Base-by-base conservation (phyloP, 2,888 invertebrate species). In the Esperia sulphurella region DNA sequence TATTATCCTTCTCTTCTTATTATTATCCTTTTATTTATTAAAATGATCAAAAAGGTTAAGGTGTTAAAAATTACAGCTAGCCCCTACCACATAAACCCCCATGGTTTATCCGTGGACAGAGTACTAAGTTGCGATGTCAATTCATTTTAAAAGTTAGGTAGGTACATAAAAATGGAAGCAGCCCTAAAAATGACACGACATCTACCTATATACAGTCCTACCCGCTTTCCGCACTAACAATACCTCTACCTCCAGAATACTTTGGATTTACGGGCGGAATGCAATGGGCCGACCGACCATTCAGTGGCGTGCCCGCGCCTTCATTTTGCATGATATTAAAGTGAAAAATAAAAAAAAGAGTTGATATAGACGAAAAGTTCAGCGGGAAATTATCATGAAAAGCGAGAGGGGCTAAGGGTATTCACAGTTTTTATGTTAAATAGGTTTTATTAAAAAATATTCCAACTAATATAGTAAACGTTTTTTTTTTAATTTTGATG, bases 241-340 rank as follows among this genome's bases (percentile, higher is more conserved):
- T 53, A 35, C 35, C 33, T 8, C 8, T 5, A 10, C 6, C 6
- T 35, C 37, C 21, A 43, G 51, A 47, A 50, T 40, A 48, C 50
- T 47, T 43, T 13, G 28, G 49, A 57, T 82, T 66, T 79, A 76
- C 72, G 71, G 69, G 61, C 60, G 66, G 57, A 61, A 71, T 76
- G 77, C 78, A 75, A 79, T 76, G 77, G 79, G 65, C 68, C 65
- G 58, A 53, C 65, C 71, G 70, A 65, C 78, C 69, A 76, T 78
- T 79, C 75, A 66, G 64, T 62, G 57, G 71, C 65, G 70, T 13
- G 43, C 37, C 46, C 62, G 58, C 61, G 68, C 68, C 77, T 79
- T 75, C 75, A 77, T 81, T 85, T 77, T 75, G 81, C 80, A 82
- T 80, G 75, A 76, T 83, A 84, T 82, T 83, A 82, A 82, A 79